Base-by-base conservation (phyloP, 1,140 invertebrate species). In the Sitophilus oryzae region DNA sequence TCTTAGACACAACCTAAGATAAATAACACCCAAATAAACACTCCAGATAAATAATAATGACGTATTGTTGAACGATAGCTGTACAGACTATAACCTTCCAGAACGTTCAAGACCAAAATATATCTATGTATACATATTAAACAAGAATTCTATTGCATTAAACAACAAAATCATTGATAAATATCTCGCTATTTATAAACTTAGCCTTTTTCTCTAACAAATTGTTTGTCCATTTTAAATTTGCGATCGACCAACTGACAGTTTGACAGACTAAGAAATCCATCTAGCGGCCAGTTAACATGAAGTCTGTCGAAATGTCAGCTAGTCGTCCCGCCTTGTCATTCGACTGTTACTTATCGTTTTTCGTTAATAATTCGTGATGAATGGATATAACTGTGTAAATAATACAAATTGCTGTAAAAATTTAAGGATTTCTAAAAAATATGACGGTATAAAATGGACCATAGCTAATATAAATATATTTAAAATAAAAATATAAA, bases 351-450 rank as follows among this genome's bases (percentile, higher is more conserved):
- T 45, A 25, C 22, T 14, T n/a, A 5, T 8, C 20, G 11, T 42
- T 21, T 11, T 19, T 20, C 20, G 10, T 45, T n/a, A 19, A 20
- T 25, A n/a, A 42, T 9, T 42, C 30, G 38, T 41, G 16, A 41
- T 41, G 38, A 16, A 41, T 18, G 38, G 8, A 41, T 18, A n/a
- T 25, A 40, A 51, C 11, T 21, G 21, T 52, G 50, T 52, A 52
- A 20, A 52, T 52, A 52, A 40, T n/a, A 44, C 44, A 30, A 35
- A 54, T 54, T 43, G 43, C 52, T 54, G 52, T 54, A 48, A 37
- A 54, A 54, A 54, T 6, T 30, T 54, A 40, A 43, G n/a, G 42
- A 46, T 54, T 54, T 54, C 44, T 46, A 54, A 46, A n/a, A n/a
- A 54, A 19, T 41, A 41, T 41, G 43, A 52, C 37, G 35, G 44